Percentiles rank a stretch among this genome's conserved stretches.
These are phyloP conservation scores for Morbakka virulenta DNA, from an alignment of 30 jellyfish, hydroid and myxozoan genomes.

Conservation along the genomic window DNA sequence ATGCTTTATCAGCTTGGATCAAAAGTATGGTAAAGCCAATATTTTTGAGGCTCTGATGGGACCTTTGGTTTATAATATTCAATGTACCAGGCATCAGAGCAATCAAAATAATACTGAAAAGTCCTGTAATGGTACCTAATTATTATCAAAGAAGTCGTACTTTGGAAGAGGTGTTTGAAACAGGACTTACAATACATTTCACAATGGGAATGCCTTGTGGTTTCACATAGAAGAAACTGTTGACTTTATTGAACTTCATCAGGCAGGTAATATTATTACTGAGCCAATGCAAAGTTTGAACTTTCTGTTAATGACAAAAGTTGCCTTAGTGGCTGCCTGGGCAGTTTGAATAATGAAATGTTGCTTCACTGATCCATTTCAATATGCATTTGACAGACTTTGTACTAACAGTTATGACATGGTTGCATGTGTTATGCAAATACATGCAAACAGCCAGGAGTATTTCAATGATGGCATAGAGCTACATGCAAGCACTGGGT, in stretches of 20 bases:
- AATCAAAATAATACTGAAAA: not conserved
- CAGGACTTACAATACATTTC: conserved; percentile 20
- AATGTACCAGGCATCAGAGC: not conserved
- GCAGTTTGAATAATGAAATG: conserved; percentile 6
- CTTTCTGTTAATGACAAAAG: not conserved
- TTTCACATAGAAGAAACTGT: not conserved
- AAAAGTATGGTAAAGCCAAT: conserved; percentile 6
- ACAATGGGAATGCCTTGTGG: conserved; percentile 23
- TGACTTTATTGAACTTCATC: not conserved
- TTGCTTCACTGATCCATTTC: conserved; percentile 21
- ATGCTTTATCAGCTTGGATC: conserved; percentile 25
- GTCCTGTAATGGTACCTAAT: not conserved
- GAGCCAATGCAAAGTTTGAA: not conserved
- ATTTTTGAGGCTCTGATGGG: conserved; percentile 7
- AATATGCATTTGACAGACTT: conserved; percentile 4
- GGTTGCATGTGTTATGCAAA: not conserved
- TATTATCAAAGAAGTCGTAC: not conserved
- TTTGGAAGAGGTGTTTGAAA: conserved; percentile 20
- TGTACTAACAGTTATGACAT: conserved; percentile 9
- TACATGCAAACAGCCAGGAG: not conserved
- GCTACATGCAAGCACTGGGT: not conserved
- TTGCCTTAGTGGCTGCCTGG: conserved; percentile 16
- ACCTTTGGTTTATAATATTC: not conserved
- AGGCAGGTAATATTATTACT: not conserved
- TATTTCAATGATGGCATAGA: not conserved